These are phyloP conservation scores for Prunella fulvescens DNA, from an alignment of 2,113 vertebrate species.

Conservation along the genomic window DNA sequence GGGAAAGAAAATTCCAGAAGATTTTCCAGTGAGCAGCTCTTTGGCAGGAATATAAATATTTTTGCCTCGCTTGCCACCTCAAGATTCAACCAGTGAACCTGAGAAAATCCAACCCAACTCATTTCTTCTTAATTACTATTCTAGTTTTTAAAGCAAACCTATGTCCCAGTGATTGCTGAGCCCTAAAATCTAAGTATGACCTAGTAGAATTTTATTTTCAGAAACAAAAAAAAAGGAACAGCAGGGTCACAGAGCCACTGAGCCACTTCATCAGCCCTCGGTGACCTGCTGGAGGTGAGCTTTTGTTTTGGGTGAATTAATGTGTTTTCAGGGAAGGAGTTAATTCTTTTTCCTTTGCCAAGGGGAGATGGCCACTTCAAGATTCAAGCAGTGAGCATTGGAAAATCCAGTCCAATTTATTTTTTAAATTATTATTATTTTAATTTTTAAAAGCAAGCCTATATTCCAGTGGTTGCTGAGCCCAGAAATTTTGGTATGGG, in stretches of 20 bases:
- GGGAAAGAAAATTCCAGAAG: neutral
- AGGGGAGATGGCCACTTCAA: neutral
- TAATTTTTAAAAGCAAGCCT: neutral
- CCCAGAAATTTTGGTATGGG: fast-evolving
- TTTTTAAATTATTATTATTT: neutral
- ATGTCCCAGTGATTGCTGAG: neutral
- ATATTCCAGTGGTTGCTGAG: neutral
- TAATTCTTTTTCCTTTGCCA: neutral
- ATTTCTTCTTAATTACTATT: neutral
- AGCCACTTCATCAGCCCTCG: neutral
- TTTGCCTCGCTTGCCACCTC: neutral
- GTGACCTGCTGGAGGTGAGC: neutral
- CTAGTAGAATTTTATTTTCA: neutral
- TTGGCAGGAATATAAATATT: neutral
- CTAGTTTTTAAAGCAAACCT: neutral
- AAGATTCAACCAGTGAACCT: neutral
- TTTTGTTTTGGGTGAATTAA: neutral
- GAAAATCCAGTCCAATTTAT: neutral
- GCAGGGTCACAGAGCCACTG: fast-evolving
- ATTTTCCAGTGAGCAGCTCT: neutral
- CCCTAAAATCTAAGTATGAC: fast-evolving
- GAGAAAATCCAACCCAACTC: neutral
- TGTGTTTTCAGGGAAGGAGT: neutral
- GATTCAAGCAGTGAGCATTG: neutral
- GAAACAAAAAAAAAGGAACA: neutral